Evolutionary conservation across 1,140 invertebrate species (phyloP), one percentile per base, ranked within the genome.

Genomic region (Drosophila burlai): DNA sequence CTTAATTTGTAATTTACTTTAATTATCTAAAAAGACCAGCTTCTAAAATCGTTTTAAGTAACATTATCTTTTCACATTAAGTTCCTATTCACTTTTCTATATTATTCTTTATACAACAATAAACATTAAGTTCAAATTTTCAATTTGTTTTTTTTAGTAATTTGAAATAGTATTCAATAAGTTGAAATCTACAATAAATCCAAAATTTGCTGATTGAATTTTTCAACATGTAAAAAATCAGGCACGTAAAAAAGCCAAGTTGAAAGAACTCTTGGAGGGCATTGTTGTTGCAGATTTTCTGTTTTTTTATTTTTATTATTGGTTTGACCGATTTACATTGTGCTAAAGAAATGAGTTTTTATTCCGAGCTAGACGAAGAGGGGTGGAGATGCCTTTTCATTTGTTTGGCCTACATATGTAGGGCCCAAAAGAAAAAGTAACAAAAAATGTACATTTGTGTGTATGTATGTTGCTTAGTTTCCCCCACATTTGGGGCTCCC

Each of bases 311-410:
- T 67, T 63, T 79, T 86, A 89, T 87, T 84, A 87, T 87, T 87
- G 83, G 84, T 87, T 83, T 87, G 83, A 87, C 83, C 83, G 84
- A 87, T 87, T 89, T 89, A 84, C 76, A 89, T 89, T 89, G 83
- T 87, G 84, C 62, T 81, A 89, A 86, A 86, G 83, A 87, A 87
- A 87, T 87, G 72, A 74, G 83, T 89, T 89, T 81, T 84, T 80
- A 38, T 40, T 57, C 40, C 3, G 15, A 26, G 21, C 36, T 40
- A 57, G 54, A 40, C 36, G 54, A 26, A 24, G 60, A 45, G 34
- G 60, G 47, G 21, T 45, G 40, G 18, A 6, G 29, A 15, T 31
- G 67, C 80, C 83, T 84, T 81, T 83, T 61, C 68, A 83, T 83
- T 83, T 80, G 62, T 73, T 80, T 84, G 77, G 73, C 82, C 82